phyloP scores from a whole-genome alignment of 2,797 vertebrate species.

The Chromis chromis region DNA sequence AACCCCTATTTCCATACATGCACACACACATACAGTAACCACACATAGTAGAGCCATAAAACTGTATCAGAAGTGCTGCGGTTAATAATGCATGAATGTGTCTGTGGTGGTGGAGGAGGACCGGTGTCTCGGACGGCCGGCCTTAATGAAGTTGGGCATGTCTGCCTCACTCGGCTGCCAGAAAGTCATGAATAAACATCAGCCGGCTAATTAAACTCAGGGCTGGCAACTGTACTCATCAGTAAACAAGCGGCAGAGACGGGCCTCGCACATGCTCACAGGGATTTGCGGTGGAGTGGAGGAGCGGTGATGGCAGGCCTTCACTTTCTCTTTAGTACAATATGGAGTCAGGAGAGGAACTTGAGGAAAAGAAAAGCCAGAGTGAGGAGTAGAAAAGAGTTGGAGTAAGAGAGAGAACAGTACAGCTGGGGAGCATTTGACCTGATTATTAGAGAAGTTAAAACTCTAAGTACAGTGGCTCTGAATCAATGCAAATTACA shows the following conservation, averaged over 20 bases:
- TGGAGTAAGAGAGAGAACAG: no score
- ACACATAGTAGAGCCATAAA: slow-evolving; percentile 41
- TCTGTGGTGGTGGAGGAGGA: slow-evolving; percentile 60
- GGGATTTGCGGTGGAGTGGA: slow-evolving; percentile 52
- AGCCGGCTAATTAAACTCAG: slow-evolving; percentile 81
- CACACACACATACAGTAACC: slow-evolving; percentile 21
- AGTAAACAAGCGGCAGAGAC: slow-evolving; percentile 75
- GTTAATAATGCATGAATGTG: slow-evolving; percentile 80
- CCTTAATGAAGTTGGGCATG: slow-evolving; percentile 79
- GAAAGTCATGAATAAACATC: slow-evolving; percentile 85
- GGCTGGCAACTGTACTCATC: slow-evolving; percentile 72
- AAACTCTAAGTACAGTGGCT: neutral
- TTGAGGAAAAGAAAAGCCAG: slow-evolving; percentile 7
- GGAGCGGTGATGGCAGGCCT: slow-evolving; percentile 56
- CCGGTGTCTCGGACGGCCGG: slow-evolving; percentile 58
- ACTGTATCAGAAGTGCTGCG: slow-evolving; percentile 56
- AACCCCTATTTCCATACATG: slow-evolving; percentile 16
- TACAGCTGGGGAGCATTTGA: no score
- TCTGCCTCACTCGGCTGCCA: slow-evolving; percentile 67
- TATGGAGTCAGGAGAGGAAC: slow-evolving; percentile 41
- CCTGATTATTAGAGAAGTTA: neutral
- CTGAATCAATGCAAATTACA: neutral
- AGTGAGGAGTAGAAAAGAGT: neutral
- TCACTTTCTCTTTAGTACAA: slow-evolving; percentile 44
- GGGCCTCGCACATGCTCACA: slow-evolving; percentile 47